A percentile compares a stretch with the other conserved stretches of the same genome.
Conservation (phyloP, 2,797 vertebrate genomes). For the Varecia variegata region DNA sequence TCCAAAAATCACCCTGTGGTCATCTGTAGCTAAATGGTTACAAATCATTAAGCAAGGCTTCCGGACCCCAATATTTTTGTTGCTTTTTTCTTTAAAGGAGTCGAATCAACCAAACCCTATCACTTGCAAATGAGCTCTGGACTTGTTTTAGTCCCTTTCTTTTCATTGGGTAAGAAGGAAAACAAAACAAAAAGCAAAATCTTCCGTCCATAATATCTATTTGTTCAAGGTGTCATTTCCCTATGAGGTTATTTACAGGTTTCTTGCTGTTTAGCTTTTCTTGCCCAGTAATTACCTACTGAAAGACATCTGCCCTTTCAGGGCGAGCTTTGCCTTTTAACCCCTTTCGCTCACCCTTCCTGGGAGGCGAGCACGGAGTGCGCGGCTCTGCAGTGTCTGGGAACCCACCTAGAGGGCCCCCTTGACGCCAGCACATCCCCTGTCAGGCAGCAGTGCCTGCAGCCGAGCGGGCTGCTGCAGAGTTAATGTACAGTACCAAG, state of each 20-base stretch:
- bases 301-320: constrained; percentile 1
- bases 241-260: constrained; percentile 24
- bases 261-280: neutral
- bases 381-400: constrained; percentile 73
- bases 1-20: constrained; percentile 59
- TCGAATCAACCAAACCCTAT: neutral
- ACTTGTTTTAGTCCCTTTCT: constrained; percentile 30
- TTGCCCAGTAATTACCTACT: constrained; percentile 9
- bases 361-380: constrained; percentile 43
- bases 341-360: neutral
- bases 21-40: constrained; percentile 59
- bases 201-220: neutral
- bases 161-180: neutral
- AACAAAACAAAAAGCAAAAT: neutral
- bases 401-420: constrained; percentile 90
- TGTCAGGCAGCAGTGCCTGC: constrained; percentile 84
- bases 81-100: neutral
- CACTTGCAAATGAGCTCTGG: constrained; percentile 26
- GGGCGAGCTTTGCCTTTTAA: constrained; percentile 40
- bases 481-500: constrained; percentile 79
- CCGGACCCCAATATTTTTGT: neutral
- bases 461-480: constrained; percentile 85
- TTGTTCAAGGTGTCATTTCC: neutral
- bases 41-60: neutral
- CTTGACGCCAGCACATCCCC: constrained; percentile 86